A percentile compares a stretch with the other conserved stretches of the same genome.
phyloP scores from a whole-genome alignment of 2,888 invertebrate genomes.

The Scaptomyza cyrtandrae region DNA sequence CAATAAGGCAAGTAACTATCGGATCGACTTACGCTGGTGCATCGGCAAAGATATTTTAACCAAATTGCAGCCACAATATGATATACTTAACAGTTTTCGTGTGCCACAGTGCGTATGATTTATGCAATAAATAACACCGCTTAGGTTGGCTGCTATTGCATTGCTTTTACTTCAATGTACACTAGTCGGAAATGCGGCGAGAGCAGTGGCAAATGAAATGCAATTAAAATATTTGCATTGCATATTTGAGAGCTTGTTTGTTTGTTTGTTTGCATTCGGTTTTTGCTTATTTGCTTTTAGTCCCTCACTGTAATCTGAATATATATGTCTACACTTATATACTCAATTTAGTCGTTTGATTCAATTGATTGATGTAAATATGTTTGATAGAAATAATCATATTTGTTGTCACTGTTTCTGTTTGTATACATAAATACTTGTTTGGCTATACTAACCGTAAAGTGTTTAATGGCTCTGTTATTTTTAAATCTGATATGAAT shows the following conservation, averaged over 20 bases:
- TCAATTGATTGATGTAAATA: constrained; percentile 68
- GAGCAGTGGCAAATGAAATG: constrained; percentile 64
- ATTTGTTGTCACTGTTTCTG: constrained; percentile 35
- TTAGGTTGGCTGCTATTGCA: constrained; percentile 17
- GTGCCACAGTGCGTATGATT: constrained; percentile 67
- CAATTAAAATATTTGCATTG: constrained; percentile 75
- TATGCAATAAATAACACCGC: constrained; percentile 44
- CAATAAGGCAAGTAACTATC: constrained; percentile 15
- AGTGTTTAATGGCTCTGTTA: constrained; percentile 21
- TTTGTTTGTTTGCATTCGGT: constrained; percentile 17
- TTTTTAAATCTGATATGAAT: constrained; percentile 65
- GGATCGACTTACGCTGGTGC: constrained; percentile 5
- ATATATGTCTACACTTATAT: constrained; percentile 21
- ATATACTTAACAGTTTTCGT: constrained; percentile 11
- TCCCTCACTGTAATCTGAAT: constrained; percentile 11
- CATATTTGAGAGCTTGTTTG: constrained; percentile 33
- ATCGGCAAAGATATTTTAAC: constrained; percentile 6
- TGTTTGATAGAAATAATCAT: constrained; percentile 48
- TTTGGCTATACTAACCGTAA: constrained; percentile 37
- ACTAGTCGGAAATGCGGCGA: constrained; percentile 29
- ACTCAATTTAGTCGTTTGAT: constrained; percentile 44
- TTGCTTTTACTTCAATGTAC: constrained; percentile 38
- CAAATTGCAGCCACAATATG: constrained; percentile 6
- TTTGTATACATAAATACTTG: constrained; percentile 63
- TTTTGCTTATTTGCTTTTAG: constrained; percentile 34